Base-by-base conservation (phyloP, 2,113 vertebrate species). In the Coracopsis vasa region DNA sequence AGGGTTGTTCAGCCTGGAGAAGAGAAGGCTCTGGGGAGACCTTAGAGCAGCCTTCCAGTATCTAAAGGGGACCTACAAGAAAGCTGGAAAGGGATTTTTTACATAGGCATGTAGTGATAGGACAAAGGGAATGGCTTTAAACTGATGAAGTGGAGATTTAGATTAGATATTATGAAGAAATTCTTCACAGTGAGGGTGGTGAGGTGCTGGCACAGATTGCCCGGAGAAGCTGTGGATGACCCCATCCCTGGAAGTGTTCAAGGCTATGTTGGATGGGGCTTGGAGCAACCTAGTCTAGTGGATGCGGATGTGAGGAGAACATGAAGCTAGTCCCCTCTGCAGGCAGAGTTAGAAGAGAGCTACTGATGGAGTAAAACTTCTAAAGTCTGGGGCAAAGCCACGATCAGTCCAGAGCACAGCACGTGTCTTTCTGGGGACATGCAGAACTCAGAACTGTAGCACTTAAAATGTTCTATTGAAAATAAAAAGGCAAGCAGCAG, bases 401-500 rank as follows among this genome's bases (percentile, higher is more conserved):
- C 0, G 0, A 35, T 44, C 51, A n/a, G 39, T 25, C 28, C 4
- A 8, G 41, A 67, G 45, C 19, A 61, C 19, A 54, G 18, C 28
- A n/a, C 9, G 12, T 0, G 0, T 73, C 69, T 66, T 92, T 42
- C 75, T 94, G 45, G 17, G 48, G 69, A 62, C 3, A 13, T 44
- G 37, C 29, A 71, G 61, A 23, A 33, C 73, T 87, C 1, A 2
- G n/a, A 88, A 54, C 45, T n/a, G 54, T 39, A 70, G 64, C 70
- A 64, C 62, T 81, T 89, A 85, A 92, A 91, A 60, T 67, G 50
- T 74, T 50, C 29, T 71, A 91, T 79, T 51, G 28, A 85, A 95
- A 80, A 47, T 60, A 78, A 1, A 51, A 84, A 94, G 47, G 29
- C 60, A 84, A 85, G 56, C 44, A 61, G 80, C 64, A 86, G 56